phyloP scores from a whole-genome alignment of 1,140 invertebrate species.

The Argopecten irradians region DNA sequence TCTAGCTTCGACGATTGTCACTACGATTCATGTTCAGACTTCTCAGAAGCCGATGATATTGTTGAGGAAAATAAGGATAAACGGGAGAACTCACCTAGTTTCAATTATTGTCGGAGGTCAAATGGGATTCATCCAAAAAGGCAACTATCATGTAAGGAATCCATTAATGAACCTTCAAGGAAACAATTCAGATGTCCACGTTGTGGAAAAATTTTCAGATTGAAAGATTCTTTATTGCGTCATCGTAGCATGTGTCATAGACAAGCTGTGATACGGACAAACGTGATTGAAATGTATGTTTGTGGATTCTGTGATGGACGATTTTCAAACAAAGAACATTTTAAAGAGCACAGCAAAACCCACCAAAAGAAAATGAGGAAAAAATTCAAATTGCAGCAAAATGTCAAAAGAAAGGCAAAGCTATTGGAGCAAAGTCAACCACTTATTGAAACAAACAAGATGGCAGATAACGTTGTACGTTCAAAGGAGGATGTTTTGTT shows the following conservation, averaged over 20 bases:
- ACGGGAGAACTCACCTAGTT: no score
- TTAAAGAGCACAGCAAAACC: not conserved
- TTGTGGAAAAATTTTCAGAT: not conserved
- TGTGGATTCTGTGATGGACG: not conserved
- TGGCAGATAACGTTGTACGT: not conserved
- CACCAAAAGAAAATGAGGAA: conserved; percentile 7
- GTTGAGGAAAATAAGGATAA: no score
- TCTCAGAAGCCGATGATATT: not conserved
- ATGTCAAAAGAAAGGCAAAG: not conserved
- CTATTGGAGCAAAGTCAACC: not conserved
- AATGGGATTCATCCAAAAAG: not conserved
- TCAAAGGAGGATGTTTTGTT: not conserved
- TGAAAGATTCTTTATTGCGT: not conserved
- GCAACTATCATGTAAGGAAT: not conserved
- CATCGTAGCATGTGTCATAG: not conserved
- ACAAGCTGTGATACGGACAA: not conserved
- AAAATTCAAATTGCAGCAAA: not conserved
- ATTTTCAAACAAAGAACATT: conserved; percentile 6
- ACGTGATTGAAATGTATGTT: not conserved
- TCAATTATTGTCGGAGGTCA: not conserved
- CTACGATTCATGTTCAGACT: not conserved
- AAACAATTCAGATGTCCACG: not conserved
- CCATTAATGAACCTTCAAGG: not conserved
- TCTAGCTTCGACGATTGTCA: not conserved
- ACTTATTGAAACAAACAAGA: not conserved